These are phyloP conservation scores for Epicauta chinensis DNA, from an alignment of 1,140 invertebrate genomes.

Conservation along the genomic window DNA sequence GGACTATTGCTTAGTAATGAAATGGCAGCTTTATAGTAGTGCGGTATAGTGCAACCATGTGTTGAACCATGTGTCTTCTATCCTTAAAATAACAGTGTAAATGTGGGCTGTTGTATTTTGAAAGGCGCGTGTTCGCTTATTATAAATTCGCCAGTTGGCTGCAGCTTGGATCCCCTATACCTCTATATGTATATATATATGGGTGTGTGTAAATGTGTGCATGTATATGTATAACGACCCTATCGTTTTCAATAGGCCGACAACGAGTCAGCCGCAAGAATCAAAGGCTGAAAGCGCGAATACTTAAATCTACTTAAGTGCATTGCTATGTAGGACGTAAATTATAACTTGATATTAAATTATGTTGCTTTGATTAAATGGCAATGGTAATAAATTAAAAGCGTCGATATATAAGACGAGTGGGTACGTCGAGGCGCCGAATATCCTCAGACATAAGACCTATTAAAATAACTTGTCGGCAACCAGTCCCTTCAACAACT, in stretches of 20 bases:
- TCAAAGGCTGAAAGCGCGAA: conserved; percentile 18
- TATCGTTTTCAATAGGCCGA: no score
- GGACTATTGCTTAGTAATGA: conserved; percentile 19
- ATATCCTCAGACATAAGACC: no score
- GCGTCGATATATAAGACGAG: no score
- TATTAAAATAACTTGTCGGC: no score
- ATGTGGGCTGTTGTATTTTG: conserved; percentile 12
- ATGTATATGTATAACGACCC: no score
- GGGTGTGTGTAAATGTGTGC: no score
- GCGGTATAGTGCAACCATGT: conserved; percentile 12
- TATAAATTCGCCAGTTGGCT: conserved; percentile 21
- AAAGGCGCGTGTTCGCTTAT: conserved; percentile 13
- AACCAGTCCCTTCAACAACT: no score
- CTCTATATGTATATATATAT: no score
- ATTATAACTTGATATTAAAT: conserved; percentile 18
- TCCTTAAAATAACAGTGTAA: conserved; percentile 21
- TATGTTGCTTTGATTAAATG: conserved; percentile 15
- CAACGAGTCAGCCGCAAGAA: conserved; percentile 9
- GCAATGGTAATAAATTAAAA: conserved; percentile 13
- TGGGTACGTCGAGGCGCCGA: no score
- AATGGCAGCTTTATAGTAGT: conserved; percentile 13
- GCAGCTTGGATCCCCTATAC: conserved; percentile 2
- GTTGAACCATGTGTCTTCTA: conserved; percentile 11
- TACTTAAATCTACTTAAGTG: conserved; percentile 19
- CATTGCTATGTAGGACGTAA: conserved; percentile 21